Conservation (phyloP, 2,888 invertebrate species). For the Drosophila affinis region DNA sequence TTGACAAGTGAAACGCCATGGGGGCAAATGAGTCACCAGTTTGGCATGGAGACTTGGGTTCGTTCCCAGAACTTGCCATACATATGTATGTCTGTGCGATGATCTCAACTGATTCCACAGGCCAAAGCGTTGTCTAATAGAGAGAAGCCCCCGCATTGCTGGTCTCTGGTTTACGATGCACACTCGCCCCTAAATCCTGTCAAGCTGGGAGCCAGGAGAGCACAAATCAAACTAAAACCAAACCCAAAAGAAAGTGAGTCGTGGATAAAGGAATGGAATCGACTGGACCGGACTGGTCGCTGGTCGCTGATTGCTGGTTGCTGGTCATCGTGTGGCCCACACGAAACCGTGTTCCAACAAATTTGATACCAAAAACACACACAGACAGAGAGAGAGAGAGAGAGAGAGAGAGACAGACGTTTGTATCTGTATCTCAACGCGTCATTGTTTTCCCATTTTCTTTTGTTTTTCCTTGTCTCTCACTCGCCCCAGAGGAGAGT, state of each 20-base stretch:
- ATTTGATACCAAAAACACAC: slow-evolving; percentile 58
- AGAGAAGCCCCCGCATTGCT: neutral
- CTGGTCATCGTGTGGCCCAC: slow-evolving; percentile 49
- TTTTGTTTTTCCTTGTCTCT: slow-evolving; percentile 26
- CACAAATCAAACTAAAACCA: slow-evolving; percentile 31
- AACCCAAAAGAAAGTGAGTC: slow-evolving; percentile 48
- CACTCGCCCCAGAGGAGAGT: slow-evolving; percentile 36
- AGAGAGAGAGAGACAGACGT: slow-evolving; percentile 16
- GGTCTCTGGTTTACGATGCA: neutral
- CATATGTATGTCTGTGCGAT: neutral
- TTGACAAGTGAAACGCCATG: slow-evolving; percentile 45
- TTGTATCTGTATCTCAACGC: slow-evolving; percentile 34
- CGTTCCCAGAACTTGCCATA: neutral
- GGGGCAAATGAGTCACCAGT: slow-evolving; percentile 25
- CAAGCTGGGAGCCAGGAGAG: slow-evolving; percentile 21
- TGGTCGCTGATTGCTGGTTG: neutral
- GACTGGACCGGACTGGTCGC: neutral
- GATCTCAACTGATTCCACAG: neutral
- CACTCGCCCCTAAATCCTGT: neutral
- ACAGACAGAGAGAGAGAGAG: slow-evolving; percentile 14
- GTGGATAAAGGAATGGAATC: neutral
- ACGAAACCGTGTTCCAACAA: slow-evolving; percentile 56
- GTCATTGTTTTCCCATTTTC: slow-evolving; percentile 62
- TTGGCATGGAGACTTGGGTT: neutral
- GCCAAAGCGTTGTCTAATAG: neutral